Evolutionary conservation across 64 coral and sea anemone species (phyloP).

Genomic region (Pachyseris speciosa): DNA sequence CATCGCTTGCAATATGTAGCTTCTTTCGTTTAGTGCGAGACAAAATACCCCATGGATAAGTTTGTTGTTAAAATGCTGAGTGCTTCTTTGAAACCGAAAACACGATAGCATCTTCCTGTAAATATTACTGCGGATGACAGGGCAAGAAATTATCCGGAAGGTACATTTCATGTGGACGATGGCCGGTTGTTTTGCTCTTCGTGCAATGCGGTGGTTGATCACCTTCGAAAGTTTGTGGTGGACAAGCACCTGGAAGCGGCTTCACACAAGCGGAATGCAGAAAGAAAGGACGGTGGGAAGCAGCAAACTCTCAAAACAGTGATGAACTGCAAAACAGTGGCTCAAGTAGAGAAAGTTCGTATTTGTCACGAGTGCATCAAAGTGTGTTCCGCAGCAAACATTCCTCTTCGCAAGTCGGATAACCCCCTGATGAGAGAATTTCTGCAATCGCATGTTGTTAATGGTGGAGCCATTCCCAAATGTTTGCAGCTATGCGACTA

Average conservation of each 20-base stretch:
- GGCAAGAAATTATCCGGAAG: too few species aligned
- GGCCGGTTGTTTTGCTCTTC: slow-evolving; percentile 25
- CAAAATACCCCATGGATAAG: too few species aligned
- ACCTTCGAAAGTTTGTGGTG: too few species aligned
- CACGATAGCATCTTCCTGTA: too few species aligned
- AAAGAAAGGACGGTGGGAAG: slow-evolving; percentile 5
- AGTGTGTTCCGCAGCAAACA: slow-evolving; percentile 3
- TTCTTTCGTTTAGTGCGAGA: too few species aligned
- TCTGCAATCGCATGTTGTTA: slow-evolving; percentile 10
- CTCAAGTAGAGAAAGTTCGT: slow-evolving; percentile 2
- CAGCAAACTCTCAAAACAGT: slow-evolving; percentile 21
- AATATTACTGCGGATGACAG: too few species aligned
- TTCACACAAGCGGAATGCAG: slow-evolving; percentile 16
- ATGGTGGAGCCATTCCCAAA: neutral
- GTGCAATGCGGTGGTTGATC: slow-evolving; percentile 9
- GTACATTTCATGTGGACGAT: slow-evolving; percentile 51
- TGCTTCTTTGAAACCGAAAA: too few species aligned
- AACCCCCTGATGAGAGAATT: slow-evolving; percentile 32
- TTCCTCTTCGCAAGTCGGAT: slow-evolving; percentile 20
- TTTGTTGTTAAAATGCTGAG: too few species aligned
- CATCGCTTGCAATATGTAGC: too few species aligned
- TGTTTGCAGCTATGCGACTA: neutral
- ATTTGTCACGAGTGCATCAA: slow-evolving; percentile 21
- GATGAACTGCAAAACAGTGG: neutral
- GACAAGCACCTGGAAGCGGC: slow-evolving; percentile 29